These are phyloP conservation scores for Phalacrocorax aristotelis DNA, from an alignment of 2,113 vertebrate species.

Conservation along the genomic window DNA sequence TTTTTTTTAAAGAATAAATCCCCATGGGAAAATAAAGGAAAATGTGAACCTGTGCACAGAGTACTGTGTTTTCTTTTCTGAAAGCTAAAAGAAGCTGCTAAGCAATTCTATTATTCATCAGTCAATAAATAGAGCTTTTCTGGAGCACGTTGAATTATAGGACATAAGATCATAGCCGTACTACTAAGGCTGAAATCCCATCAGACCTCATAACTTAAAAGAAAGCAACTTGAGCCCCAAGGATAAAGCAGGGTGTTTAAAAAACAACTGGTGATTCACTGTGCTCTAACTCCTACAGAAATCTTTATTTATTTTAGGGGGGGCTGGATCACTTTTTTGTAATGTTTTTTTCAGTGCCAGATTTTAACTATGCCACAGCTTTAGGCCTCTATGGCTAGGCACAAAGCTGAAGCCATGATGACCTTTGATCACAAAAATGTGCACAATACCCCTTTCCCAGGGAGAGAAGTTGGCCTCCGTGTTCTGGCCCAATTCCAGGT, in stretches of 20 bases:
- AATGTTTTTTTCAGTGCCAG: background rate
- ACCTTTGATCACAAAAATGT: background rate
- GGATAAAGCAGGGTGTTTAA: constrained; percentile 19
- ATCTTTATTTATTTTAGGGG: background rate
- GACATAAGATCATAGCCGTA: background rate
- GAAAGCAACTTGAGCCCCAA: background rate
- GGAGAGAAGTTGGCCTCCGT: background rate
- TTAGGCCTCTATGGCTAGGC: background rate
- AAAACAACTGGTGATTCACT: background rate
- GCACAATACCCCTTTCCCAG: background rate
- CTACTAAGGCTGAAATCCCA: constrained; percentile 24
- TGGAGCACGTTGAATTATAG: constrained; percentile 23
- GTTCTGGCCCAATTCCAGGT: background rate
- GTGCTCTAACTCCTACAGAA: background rate
- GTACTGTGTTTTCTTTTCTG: background rate
- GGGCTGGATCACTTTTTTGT: background rate
- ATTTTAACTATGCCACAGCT: background rate
- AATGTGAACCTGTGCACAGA: background rate
- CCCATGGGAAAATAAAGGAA: constrained; percentile 20
- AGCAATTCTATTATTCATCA: constrained; percentile 34
- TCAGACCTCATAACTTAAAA: constrained; percentile 39
- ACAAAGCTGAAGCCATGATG: background rate
- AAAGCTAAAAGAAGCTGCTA: background rate
- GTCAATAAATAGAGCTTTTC: constrained; percentile 14
- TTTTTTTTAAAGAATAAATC: background rate